A percentile compares a stretch with the other conserved stretches of the same genome.
phyloP scores from a whole-genome alignment of 1,140 invertebrate species.

The Choristoneura fumiferana region DNA sequence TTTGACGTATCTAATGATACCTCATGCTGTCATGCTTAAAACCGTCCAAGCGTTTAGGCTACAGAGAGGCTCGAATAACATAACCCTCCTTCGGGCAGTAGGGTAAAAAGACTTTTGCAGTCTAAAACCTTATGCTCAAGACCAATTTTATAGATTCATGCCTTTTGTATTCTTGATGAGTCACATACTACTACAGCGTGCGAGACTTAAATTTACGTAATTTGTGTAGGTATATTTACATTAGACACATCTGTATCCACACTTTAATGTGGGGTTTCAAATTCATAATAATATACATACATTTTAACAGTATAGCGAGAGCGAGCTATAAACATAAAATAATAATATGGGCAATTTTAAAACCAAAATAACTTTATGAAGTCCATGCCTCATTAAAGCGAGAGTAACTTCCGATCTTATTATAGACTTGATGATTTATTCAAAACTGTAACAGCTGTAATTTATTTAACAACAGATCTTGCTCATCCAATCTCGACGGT shows the following conservation, averaged over 20 bases:
- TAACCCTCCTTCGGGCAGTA: no score
- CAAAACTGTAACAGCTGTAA: not conserved
- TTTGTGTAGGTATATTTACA: not conserved
- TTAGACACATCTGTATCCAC: not conserved
- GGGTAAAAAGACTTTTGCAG: no score
- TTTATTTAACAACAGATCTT: constrained; percentile 4
- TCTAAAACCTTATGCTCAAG: no score
- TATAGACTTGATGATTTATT: constrained; percentile 11
- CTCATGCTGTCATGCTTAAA: no score
- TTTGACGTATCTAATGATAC: no score
- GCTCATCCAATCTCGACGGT: not conserved
- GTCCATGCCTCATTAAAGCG: not conserved
- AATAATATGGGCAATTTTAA: no score
- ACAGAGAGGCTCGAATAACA: no score
- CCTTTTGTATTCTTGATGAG: not conserved
- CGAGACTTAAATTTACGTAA: not conserved
- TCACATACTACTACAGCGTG: not conserved
- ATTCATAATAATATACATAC: not conserved
- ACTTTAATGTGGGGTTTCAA: constrained; percentile 1
- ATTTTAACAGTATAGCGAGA: constrained; percentile 2
- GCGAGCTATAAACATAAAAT: not conserved
- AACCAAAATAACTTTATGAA: no score
- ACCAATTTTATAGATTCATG: no score
- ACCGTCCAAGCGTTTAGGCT: no score
- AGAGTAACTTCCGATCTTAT: not conserved